These are phyloP conservation scores for Erynnis tages DNA, from an alignment of 2,888 invertebrate species.

Conservation along the genomic window DNA sequence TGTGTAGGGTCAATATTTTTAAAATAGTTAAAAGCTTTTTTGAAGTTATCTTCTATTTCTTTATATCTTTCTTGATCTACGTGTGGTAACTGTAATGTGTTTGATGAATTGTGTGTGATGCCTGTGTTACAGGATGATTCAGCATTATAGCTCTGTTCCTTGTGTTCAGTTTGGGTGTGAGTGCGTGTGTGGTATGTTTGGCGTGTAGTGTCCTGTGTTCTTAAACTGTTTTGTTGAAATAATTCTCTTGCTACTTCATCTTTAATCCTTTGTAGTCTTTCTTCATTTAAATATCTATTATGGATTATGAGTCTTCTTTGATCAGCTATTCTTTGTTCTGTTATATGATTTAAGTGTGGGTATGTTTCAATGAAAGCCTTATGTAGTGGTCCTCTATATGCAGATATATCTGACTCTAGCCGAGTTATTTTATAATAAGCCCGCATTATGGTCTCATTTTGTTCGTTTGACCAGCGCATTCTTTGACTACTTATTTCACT, in stretches of 20 bases:
- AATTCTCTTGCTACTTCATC: too few relatives aligned
- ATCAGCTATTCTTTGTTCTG: slow-evolving; percentile 31
- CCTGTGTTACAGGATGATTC: too few relatives aligned
- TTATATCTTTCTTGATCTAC: not conserved
- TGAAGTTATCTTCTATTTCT: slow-evolving; percentile 1
- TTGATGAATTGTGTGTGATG: not conserved
- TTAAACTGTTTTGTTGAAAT: too few relatives aligned
- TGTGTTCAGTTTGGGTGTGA: too few relatives aligned
- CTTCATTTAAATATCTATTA: too few relatives aligned
- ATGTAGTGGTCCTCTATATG: slow-evolving; percentile 24
- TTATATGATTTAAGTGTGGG: slow-evolving; percentile 25
- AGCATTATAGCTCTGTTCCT: too few relatives aligned
- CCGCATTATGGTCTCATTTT: slow-evolving; percentile 26
- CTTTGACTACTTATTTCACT: not conserved
- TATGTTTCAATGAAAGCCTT: slow-evolving; percentile 8
- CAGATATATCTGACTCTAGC: slow-evolving; percentile 23
- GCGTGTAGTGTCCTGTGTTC: too few relatives aligned
- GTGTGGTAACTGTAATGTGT: not conserved
- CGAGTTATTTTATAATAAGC: slow-evolving; percentile 23
- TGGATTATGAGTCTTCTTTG: slow-evolving; percentile 29
- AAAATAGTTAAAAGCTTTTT: not conserved
- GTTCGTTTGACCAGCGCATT: slow-evolving; percentile 25
- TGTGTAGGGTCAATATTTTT: not conserved
- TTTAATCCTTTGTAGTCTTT: too few relatives aligned
- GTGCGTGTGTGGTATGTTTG: too few relatives aligned